Percentiles rank a stretch among this genome's conserved stretches.
phyloP scores from a whole-genome alignment of 2,888 invertebrate species.

The Melinaea marsaeus region DNA sequence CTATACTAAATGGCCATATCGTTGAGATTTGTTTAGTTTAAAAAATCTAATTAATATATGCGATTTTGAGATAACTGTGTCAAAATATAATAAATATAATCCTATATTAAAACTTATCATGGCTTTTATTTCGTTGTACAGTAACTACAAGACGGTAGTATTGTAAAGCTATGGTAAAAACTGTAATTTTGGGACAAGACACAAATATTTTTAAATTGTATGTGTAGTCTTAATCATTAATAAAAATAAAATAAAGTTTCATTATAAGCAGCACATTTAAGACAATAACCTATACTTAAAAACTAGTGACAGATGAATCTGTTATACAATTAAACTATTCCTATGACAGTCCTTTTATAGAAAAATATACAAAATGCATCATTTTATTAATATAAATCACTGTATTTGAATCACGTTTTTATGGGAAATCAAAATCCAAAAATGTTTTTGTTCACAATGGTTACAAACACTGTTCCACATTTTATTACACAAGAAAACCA shows the following conservation, averaged over 20 bases:
- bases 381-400: slow-evolving; percentile 53
- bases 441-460: slow-evolving; percentile 29
- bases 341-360: slow-evolving; percentile 67
- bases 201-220: slow-evolving; percentile 5
- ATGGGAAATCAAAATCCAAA: slow-evolving; percentile 47
- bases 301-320: slow-evolving; percentile 47
- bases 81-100: slow-evolving; percentile 26
- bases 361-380: slow-evolving; percentile 76
- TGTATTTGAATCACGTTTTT: slow-evolving; percentile 38
- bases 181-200: slow-evolving; percentile 5
- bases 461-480: slow-evolving; percentile 37
- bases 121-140: slow-evolving; percentile 54
- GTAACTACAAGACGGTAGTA: slow-evolving; percentile 42
- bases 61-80: slow-evolving; percentile 8
- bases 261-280: slow-evolving; percentile 52
- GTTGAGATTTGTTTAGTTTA: not conserved
- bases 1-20: not conserved
- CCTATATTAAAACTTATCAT: slow-evolving; percentile 42
- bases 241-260: slow-evolving; percentile 35
- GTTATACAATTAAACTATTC: slow-evolving; percentile 48
- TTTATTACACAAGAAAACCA: slow-evolving; percentile 84
- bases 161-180: slow-evolving; percentile 38
- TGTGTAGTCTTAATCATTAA: slow-evolving; percentile 31
- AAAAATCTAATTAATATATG: not conserved
- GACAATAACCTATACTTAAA: slow-evolving; percentile 48